Evolutionary conservation across 2,797 vertebrate species (phyloP).

Genomic region (Gallinago stenura): DNA sequence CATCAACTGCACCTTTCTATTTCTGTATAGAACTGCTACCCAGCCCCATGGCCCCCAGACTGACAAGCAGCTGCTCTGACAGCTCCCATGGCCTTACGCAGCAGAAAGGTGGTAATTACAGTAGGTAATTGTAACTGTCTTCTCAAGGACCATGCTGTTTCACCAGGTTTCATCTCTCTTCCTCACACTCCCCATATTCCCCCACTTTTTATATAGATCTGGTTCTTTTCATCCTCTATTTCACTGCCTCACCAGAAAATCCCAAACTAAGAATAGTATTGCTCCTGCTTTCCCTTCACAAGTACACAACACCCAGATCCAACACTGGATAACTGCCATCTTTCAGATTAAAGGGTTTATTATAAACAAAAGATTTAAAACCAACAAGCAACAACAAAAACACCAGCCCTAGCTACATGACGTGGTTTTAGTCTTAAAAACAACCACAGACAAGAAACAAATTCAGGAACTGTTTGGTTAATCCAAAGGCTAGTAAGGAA

Average conservation of each 20-base stretch:
- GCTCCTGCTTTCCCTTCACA: background rate
- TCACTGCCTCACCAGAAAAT: constrained; percentile 7
- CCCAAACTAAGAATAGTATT: background rate
- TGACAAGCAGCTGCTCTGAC: background rate
- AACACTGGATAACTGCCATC: background rate
- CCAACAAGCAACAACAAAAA: background rate
- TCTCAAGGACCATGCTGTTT: background rate
- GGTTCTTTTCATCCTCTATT: background rate
- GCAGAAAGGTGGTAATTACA: background rate
- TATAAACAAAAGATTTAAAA: background rate
- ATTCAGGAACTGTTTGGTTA: background rate
- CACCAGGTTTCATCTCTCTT: background rate
- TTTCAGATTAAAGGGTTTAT: background rate
- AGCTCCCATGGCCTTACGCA: background rate
- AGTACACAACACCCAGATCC: background rate
- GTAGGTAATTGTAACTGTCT: background rate
- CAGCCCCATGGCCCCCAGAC: background rate
- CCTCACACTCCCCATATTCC: background rate
- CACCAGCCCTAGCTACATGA: background rate
- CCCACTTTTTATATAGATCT: background rate
- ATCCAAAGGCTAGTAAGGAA: background rate
- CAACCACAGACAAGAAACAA: background rate
- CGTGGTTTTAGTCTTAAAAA: background rate
- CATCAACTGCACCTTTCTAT: constrained; percentile 26
- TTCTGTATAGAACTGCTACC: constrained; percentile 6